These are phyloP conservation scores for Acanthococcus lagerstroemiae DNA, from an alignment of 2,888 invertebrate species.

Conservation along the genomic window DNA sequence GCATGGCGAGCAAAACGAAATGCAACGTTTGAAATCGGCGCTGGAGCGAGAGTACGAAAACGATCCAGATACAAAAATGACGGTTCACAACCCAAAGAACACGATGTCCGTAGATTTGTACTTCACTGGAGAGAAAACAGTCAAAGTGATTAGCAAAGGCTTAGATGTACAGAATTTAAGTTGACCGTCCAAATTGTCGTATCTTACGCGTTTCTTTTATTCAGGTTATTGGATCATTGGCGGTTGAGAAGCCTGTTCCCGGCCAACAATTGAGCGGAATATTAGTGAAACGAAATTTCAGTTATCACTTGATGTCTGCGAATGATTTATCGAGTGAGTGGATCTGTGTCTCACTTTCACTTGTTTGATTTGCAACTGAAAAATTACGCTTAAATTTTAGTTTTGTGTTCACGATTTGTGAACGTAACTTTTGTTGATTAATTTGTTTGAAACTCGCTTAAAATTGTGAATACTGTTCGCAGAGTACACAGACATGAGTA, in stretches of 20 bases:
- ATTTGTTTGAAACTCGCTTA: too few species aligned
- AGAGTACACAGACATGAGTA: constrained; percentile 93
- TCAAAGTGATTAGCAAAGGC: constrained; percentile 74
- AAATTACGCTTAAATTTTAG: too few species aligned
- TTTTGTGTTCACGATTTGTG: too few species aligned
- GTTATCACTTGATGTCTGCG: constrained; percentile 88
- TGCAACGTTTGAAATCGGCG: constrained; percentile 90
- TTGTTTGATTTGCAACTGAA: too few species aligned
- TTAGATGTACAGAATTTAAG: not conserved
- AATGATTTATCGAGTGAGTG: constrained; percentile 74
- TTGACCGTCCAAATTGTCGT: not conserved
- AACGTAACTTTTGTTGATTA: too few species aligned
- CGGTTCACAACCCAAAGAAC: constrained; percentile 91
- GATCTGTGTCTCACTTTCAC: not conserved
- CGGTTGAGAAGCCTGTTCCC: constrained; percentile 67
- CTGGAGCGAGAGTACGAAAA: constrained; percentile 87
- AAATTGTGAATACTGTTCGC: too few species aligned
- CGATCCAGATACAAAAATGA: constrained; percentile 66
- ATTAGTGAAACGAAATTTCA: constrained; percentile 93
- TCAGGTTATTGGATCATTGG: constrained; percentile 80
- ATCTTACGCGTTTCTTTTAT: constrained; percentile 4
- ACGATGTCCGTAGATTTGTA: constrained; percentile 85
- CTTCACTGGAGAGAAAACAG: constrained; percentile 95
- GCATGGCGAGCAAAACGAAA: constrained; percentile 98
- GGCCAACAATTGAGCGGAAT: constrained; percentile 79